phyloP scores from a whole-genome alignment of 2,797 vertebrate genomes.

The Todus mexicanus region DNA sequence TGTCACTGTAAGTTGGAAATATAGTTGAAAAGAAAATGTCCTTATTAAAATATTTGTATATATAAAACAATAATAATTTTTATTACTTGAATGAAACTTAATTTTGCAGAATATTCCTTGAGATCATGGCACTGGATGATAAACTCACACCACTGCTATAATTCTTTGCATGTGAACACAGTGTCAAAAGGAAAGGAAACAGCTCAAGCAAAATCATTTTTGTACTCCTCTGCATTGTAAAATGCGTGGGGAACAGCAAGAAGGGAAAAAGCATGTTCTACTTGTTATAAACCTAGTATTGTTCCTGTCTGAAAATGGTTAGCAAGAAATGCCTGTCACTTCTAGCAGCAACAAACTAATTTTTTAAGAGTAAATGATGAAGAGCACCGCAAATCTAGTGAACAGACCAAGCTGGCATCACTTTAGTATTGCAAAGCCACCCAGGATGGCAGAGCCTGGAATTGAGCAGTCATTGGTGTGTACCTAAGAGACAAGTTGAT shows the following conservation, averaged over 20 bases:
- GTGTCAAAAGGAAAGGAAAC: conserved; percentile 30
- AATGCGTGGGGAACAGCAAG: neutral
- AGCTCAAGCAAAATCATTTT: conserved; percentile 30
- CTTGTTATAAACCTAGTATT: neutral
- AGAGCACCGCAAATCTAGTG: neutral
- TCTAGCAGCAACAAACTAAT: neutral
- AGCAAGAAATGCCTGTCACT: conserved; percentile 2
- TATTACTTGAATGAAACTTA: neutral
- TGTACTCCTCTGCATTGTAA: conserved; percentile 7
- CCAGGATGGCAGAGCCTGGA: conserved; percentile 25
- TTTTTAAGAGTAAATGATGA: conserved; percentile 36
- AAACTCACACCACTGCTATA: conserved; percentile 10
- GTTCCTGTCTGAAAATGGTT: conserved; percentile 9
- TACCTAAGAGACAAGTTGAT: conserved; percentile 51
- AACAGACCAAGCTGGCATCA: neutral
- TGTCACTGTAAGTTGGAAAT: neutral
- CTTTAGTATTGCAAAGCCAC: conserved; percentile 29
- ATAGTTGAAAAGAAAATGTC: neutral
- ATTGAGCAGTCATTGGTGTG: conserved; percentile 36
- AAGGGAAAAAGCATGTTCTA: neutral
- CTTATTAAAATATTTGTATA: neutral
- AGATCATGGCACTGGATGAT: neutral
- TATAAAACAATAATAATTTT: neutral
- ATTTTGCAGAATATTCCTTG: neutral
- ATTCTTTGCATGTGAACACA: neutral